Evolutionary conservation across 2,113 vertebrate species (phyloP), one percentile per base, ranked within the genome.

Genomic region (Bagarius yarrelli): DNA sequence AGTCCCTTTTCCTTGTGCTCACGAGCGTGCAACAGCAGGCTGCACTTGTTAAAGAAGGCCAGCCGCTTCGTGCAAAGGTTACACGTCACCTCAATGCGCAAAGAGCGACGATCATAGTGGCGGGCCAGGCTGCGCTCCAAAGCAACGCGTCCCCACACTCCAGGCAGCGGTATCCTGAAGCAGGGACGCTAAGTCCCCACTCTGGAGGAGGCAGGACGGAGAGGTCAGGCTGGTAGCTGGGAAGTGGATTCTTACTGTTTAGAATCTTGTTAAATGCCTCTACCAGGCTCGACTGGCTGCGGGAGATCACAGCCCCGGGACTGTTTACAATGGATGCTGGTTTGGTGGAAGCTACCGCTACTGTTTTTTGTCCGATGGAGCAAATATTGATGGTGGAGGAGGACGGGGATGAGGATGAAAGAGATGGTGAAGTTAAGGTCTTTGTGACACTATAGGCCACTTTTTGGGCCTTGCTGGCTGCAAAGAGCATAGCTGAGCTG

Each of bases 11-110:
- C 97, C 92, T 99, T 99, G 93, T 99, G 97, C 88, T 99, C 96
- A 0, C 97, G 93, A 4, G 97, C 97, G 0, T 99, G 97, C 36
- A 98, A 87, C 0, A 99, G 94, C 71, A 99, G 88, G 81, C 97
- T 98, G 91, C 97, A 99, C 88, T 98, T 98, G 94, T 99, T 99
- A 90, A 97, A 99, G 92, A 99, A 99, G 75, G 95, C 95, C 60
- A 99, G 85, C n/a, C 97, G 95, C 57, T 96, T 96, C 87, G 94
- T 91, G 63, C 97, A 99, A 90, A 98, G 97, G 87, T 97, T 99
- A 87, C 97, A 99, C 44, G 97, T 99, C 64, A 99, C 97, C 88
- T 99, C 97, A 0, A 99, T 97, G 77, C 96, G 92, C 91, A 98
- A 94, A 70, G 97, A 98, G 15, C 97, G 94, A 1, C 97, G 94